Evolutionary conservation across 2,797 vertebrate genomes (phyloP).

Genomic region (Furcifer pardalis): DNA sequence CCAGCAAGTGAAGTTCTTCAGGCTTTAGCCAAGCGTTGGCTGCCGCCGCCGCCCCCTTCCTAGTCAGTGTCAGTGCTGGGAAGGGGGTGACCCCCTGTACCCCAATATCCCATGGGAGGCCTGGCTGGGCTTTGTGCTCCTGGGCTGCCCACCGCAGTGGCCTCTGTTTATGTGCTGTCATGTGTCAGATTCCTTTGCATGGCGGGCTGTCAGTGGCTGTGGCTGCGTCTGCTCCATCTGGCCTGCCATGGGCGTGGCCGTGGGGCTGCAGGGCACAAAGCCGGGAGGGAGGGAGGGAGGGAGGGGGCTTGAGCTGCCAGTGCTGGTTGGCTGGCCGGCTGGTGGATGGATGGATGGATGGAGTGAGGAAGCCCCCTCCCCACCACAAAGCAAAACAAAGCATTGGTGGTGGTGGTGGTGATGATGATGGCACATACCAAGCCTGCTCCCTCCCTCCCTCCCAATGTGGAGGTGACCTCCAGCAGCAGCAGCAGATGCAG

Average conservation of each 20-base stretch:
- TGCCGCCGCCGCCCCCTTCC: background rate
- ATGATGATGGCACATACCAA: too few species aligned
- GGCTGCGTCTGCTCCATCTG: background rate
- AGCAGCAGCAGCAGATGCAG: background rate
- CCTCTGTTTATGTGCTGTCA: slow-evolving; percentile 9
- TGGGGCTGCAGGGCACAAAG: background rate
- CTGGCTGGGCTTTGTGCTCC: background rate
- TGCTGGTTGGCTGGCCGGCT: too few species aligned
- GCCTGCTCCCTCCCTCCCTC: background rate
- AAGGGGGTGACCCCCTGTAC: too few species aligned
- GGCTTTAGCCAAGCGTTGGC: background rate
- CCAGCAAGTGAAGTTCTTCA: background rate
- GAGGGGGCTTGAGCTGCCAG: too few species aligned
- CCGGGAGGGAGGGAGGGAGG: background rate
- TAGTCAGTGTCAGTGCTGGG: background rate
- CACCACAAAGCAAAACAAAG: background rate
- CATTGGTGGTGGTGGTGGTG: too few species aligned
- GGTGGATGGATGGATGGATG: background rate
- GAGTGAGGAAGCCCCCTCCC: background rate
- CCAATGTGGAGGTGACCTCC: slow-evolving; percentile 7
- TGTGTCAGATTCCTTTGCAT: slow-evolving; percentile 19
- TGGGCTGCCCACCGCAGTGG: background rate
- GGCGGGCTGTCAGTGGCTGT: background rate
- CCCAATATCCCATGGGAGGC: background rate
- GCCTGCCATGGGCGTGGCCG: slow-evolving; percentile 4